A percentile compares a stretch with the other conserved stretches of the same genome.
phyloP scores from a whole-genome alignment of 2,797 vertebrate species.

The Characodon lateralis region DNA sequence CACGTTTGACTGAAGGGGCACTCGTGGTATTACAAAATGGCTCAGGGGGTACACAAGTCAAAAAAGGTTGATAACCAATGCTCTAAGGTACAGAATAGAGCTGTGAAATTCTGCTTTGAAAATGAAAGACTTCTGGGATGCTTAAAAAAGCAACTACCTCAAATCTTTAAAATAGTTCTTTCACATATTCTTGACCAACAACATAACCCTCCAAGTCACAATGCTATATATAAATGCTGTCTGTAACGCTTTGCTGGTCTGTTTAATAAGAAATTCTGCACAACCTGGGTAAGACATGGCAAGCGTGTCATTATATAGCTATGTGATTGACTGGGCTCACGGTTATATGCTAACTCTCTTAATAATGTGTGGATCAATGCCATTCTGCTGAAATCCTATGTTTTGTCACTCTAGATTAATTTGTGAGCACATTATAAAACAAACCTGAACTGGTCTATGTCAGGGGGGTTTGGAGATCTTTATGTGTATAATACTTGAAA shows the following conservation, averaged over 20 bases:
- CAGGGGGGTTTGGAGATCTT: conserved; percentile 11
- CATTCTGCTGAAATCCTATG: neutral
- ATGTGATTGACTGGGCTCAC: neutral
- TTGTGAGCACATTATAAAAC: neutral
- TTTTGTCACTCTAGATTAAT: neutral
- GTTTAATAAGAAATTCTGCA: conserved; percentile 14
- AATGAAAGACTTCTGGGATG: neutral
- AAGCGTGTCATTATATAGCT: conserved; percentile 17
- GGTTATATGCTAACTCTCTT: neutral
- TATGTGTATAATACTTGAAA: neutral
- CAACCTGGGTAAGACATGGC: neutral
- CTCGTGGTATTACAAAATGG: no score
- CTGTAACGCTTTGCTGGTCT: neutral
- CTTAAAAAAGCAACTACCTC: neutral
- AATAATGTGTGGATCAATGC: neutral
- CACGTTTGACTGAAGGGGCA: no score
- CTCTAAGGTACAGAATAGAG: neutral
- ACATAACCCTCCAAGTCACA: neutral
- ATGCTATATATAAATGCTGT: neutral
- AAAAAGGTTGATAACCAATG: no score
- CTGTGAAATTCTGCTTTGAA: neutral
- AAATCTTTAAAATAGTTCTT: neutral
- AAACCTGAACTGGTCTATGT: conserved; percentile 1
- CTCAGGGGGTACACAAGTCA: no score
- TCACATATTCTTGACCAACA: neutral